A percentile compares a stretch with the other conserved stretches of the same genome.
Conservation (phyloP, 1,140 invertebrate species). For the Nomia melanderi region DNA sequence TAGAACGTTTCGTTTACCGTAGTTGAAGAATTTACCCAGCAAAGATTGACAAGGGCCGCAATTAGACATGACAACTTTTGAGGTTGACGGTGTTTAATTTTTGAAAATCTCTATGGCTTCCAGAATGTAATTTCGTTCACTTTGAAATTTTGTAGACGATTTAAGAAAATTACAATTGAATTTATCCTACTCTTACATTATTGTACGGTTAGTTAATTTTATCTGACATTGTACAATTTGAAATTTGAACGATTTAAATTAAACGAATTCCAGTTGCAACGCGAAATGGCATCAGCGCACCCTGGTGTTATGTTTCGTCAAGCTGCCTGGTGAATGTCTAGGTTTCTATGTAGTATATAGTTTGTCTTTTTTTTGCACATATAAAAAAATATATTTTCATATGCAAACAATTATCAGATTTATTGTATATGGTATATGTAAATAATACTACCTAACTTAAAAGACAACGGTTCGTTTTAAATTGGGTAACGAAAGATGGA, state of each 20-base stretch:
- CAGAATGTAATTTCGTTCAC: neutral
- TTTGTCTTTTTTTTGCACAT: too few relatives aligned
- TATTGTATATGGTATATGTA: too few relatives aligned
- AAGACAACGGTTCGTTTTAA: conserved; percentile 2
- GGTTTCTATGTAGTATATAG: neutral
- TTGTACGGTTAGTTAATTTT: neutral
- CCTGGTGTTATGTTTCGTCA: too few relatives aligned
- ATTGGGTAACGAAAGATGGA: conserved; percentile 39
- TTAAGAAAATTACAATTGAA: neutral
- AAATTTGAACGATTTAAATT: too few relatives aligned
- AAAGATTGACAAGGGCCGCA: neutral
- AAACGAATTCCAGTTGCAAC: too few relatives aligned
- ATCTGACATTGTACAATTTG: neutral
- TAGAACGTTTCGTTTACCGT: conserved; percentile 21
- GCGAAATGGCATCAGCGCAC: too few relatives aligned
- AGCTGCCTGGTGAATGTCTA: too few relatives aligned
- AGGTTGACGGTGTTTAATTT: neutral
- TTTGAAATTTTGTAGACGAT: neutral
- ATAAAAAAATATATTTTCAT: too few relatives aligned
- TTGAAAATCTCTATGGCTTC: neutral
- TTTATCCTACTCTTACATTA: neutral
- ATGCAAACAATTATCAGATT: too few relatives aligned
- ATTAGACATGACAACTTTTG: conserved; percentile 37
- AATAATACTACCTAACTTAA: neutral
- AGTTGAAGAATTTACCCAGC: conserved; percentile 22